Evolutionary conservation across 2,797 vertebrate genomes (phyloP).

Genomic region (Astyanax mexicanus): DNA sequence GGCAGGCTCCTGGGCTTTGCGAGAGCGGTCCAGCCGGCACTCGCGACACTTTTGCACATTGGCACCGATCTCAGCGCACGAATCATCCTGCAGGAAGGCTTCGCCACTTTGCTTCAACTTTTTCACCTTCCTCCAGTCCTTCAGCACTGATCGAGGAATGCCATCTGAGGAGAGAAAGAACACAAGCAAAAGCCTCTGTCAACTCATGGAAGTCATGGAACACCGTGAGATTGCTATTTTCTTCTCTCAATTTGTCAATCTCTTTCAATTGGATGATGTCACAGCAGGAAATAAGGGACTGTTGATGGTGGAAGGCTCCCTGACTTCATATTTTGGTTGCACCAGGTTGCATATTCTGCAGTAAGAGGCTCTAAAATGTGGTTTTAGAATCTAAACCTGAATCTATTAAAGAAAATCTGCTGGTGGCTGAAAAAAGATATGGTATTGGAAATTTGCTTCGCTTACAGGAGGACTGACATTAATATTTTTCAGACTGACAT

Average conservation of each 20-base stretch:
- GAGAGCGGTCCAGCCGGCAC: constrained; percentile 92
- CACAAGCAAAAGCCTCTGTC: background rate
- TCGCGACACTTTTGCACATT: constrained; percentile 97
- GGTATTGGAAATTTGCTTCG: background rate
- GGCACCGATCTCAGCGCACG: constrained; percentile 96
- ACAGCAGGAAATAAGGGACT: constrained; percentile 4
- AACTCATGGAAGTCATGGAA: constrained; percentile 1
- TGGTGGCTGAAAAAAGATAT: constrained; percentile 4
- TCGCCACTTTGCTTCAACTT: constrained; percentile 97
- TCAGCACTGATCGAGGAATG: constrained; percentile 95
- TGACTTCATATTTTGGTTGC: constrained; percentile 9
- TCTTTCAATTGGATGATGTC: background rate
- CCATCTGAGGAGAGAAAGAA: constrained; percentile 83
- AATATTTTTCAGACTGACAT: no score
- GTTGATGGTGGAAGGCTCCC: background rate
- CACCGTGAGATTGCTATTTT: background rate
- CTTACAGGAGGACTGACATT: no score
- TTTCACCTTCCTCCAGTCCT: constrained; percentile 98
- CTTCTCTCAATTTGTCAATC: background rate
- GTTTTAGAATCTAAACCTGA: background rate
- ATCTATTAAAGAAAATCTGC: background rate
- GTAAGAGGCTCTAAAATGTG: background rate
- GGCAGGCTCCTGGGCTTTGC: constrained; percentile 91
- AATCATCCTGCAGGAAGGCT: constrained; percentile 97
- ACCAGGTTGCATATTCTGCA: background rate